phyloP scores from a whole-genome alignment of 2,113 vertebrate species.

The Phalacrocorax carbo region DNA sequence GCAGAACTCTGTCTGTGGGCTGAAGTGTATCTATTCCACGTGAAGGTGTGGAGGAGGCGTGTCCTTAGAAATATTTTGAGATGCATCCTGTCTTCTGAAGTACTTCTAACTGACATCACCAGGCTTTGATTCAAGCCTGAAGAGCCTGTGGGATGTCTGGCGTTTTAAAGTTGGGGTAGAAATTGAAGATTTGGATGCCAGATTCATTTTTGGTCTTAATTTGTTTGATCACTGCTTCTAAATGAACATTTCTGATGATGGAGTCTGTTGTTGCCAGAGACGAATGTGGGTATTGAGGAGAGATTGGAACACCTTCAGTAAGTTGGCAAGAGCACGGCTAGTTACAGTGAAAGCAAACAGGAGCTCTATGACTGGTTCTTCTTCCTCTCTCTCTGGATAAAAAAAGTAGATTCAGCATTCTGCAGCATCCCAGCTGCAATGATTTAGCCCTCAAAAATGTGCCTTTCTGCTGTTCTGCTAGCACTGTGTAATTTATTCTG shows the following conservation, averaged over 20 bases:
- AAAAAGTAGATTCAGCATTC: not conserved
- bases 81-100: not conserved
- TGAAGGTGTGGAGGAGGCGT: not conserved
- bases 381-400: not conserved
- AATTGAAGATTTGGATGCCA: not conserved
- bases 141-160: not conserved
- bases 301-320: not conserved
- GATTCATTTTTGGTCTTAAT: not conserved
- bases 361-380: not conserved
- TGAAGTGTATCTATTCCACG: not conserved
- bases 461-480: not conserved
- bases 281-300: not conserved
- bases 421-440: not conserved
- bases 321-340: not conserved
- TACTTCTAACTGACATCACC: not conserved
- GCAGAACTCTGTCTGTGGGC: not conserved
- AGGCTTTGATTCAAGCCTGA: not conserved
- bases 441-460: not conserved
- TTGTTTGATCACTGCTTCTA: not conserved
- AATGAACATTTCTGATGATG: not conserved
- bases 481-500: constrained; percentile 6
- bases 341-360: not conserved
- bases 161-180: not conserved
- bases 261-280: not conserved
- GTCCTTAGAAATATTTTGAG: not conserved